Percentiles rank a stretch among this genome's conserved stretches.
Conservation (phyloP, 2,113 vertebrate genomes). For the Elgaria multicarinata region DNA sequence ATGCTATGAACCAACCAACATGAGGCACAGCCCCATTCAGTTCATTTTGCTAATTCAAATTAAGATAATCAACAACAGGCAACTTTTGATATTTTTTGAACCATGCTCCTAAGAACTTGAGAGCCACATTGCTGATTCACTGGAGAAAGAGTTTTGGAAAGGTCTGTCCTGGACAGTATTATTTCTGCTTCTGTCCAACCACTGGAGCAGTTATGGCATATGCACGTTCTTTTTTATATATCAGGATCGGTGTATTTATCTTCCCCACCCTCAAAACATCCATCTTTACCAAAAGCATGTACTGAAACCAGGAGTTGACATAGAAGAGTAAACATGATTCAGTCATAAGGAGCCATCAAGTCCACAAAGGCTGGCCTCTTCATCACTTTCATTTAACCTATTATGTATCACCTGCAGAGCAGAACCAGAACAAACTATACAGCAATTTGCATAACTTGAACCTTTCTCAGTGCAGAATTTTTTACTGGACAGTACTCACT, state of each 20-base stretch:
- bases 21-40: not conserved
- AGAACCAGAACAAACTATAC: not conserved
- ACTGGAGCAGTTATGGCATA: not conserved
- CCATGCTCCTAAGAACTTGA: not conserved
- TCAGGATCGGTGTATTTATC: not conserved
- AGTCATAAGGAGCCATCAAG: not conserved
- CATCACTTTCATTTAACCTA: not conserved
- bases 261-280: not conserved
- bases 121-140: not conserved
- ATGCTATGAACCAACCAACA: not conserved
- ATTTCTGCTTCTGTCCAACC: not conserved
- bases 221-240: not conserved
- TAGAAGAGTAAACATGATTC: not conserved
- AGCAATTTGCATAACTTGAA: not conserved
- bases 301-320: not conserved
- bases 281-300: not conserved
- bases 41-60: not conserved
- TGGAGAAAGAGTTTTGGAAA: not conserved
- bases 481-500: not conserved
- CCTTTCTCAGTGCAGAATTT: not conserved
- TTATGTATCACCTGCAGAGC: no score
- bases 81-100: not conserved
- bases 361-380: not conserved
- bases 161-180: not conserved
- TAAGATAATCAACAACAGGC: not conserved